These are phyloP conservation scores for Corvus moneduloides DNA, from an alignment of 2,113 vertebrate species.

Conservation along the genomic window DNA sequence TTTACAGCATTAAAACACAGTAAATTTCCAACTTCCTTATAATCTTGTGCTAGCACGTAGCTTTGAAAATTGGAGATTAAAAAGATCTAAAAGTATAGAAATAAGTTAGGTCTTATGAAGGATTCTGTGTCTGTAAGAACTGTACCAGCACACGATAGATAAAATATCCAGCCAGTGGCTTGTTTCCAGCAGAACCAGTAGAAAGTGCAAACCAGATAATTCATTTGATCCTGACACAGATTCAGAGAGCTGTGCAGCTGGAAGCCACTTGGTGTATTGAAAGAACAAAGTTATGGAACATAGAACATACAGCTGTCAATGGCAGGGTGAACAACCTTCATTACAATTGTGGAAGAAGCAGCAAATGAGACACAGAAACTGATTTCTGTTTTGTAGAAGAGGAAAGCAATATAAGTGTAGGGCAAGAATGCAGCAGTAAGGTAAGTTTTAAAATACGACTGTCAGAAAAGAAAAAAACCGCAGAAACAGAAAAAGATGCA, in stretches of 20 bases:
- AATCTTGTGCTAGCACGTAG: neutral
- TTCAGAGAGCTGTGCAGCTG: neutral
- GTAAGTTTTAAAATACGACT: neutral
- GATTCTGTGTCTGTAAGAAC: neutral
- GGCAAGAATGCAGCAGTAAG: neutral
- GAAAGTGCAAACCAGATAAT: neutral
- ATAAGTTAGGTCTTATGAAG: neutral
- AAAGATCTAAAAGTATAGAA: neutral
- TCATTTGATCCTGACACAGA: neutral
- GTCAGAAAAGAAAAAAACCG: neutral
- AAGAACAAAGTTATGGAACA: neutral
- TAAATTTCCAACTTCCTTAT: neutral
- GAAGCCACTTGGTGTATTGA: neutral
- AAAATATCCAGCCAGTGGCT: neutral
- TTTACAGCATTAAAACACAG: neutral
- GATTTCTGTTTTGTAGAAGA: neutral
- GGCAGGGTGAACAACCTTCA: neutral
- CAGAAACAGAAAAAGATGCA: neutral
- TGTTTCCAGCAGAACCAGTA: neutral
- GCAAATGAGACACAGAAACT: neutral
- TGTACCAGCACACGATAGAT: neutral
- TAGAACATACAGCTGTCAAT: rapidly evolving
- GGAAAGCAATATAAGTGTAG: neutral
- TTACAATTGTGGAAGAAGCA: neutral
- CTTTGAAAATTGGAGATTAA: neutral